Percentiles rank a stretch among this genome's conserved stretches.
Conservation (phyloP, 1,140 invertebrate species). For the Caenorhabditis elegans region WBcel235 BX284605.5:9953001-9953500, state of each 20-base stretch:
- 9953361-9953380: too few relatives aligned
- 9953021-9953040: conserved; percentile 26
- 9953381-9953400: too few relatives aligned
- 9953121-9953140: not conserved
- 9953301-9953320: not conserved
- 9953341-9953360: too few relatives aligned
- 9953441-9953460: conserved; percentile 41
- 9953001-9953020: not conserved
- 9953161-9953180: conserved; percentile 2
- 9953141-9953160: conserved; percentile 11
- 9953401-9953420: conserved; percentile 39
- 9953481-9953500: not conserved
- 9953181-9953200: not conserved
- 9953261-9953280: conserved; percentile 5
- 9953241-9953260: too few relatives aligned
- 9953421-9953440: conserved; percentile 43
- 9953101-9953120: conserved; percentile 34
- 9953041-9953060: conserved; percentile 39
- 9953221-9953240: not conserved
- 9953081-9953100: conserved; percentile 44
- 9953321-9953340: not conserved
- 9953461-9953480: not conserved
- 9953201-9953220: not conserved
- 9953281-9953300: not conserved
- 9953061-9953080: conserved; percentile 47